Evolutionary conservation across 2,797 vertebrate genomes (phyloP), one percentile per base, ranked within the genome.

Genomic region (Pseudopleuronectes americanus): DNA sequence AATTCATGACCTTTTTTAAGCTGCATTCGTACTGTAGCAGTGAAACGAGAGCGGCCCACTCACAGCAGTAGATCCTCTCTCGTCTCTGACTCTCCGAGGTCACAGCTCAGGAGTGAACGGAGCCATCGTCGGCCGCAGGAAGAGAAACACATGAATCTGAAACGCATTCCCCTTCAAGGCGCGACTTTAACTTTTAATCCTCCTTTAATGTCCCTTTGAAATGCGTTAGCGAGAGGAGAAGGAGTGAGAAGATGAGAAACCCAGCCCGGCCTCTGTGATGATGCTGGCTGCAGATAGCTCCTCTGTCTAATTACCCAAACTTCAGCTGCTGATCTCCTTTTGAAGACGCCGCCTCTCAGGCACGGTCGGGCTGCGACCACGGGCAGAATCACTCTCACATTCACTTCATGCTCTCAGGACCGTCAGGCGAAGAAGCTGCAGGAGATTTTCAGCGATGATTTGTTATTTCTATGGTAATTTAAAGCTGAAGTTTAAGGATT

Each of bases 181-280:
- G 83, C 69, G 69, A 73, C 74, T 92, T 90, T 87, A 90, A 90
- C 81, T 87, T 90, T 91, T 90, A 92, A 93, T 92, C 87, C 88
- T 82, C 91, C 83, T 86, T 88, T 81, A 86, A 89, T 90, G 89
- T 92, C 89, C 82, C 89, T 89, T 90, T 86, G 80, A 91, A 90
- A 80, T 77, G 79, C 58, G 80, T 84, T 85, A 84, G 68, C 24
- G 45, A 83, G 76, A 84, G 67, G 49, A 84, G 74, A 74, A 71
- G 64, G 65, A 76, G 77, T 68, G 81, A 64, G 64, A 67, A 81
- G 84, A 84, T 67, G 86, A 88, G 83, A 89, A 73, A 84, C 72
- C 82, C 71, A 54, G 75, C 69, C 68, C 56, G 38, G 58, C 56
- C 79, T 67, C 80, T 77, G 60, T 66, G 84, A 79, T 65, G 88